These are phyloP conservation scores for Rhinophrynus dorsalis DNA, from an alignment of 2,797 vertebrate species.

Conservation along the genomic window DNA sequence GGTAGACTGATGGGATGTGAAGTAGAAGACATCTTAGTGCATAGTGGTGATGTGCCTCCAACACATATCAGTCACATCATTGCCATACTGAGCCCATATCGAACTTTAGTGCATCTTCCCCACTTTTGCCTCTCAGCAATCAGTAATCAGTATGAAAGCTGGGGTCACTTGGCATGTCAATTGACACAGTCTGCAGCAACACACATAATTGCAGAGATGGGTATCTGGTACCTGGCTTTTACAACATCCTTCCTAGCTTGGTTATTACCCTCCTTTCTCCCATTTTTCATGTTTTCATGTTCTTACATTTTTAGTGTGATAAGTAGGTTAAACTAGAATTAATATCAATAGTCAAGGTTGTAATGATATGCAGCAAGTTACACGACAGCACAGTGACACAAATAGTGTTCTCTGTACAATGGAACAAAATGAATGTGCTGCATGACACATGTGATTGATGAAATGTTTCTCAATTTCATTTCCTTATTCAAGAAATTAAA, in stretches of 20 bases:
- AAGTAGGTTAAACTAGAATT: background rate
- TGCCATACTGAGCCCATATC: too few relatives aligned
- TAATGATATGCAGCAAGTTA: background rate
- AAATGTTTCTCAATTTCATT: background rate
- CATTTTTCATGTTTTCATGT: background rate
- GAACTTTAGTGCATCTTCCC: too few relatives aligned
- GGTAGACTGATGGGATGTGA: too few relatives aligned
- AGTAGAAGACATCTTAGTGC: too few relatives aligned
- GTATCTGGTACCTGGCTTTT: too few relatives aligned
- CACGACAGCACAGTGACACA: background rate
- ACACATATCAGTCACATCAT: too few relatives aligned
- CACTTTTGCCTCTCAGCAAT: too few relatives aligned
- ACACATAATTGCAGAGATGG: too few relatives aligned
- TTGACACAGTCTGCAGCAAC: too few relatives aligned
- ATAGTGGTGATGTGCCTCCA: too few relatives aligned
- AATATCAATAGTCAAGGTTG: background rate
- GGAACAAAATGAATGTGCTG: background rate
- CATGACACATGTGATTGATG: constrained; percentile 7
- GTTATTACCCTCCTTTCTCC: background rate
- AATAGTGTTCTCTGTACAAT: background rate
- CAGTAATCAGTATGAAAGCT: too few relatives aligned
- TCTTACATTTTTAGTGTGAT: background rate
- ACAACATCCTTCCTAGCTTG: background rate
- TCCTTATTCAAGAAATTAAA: constrained; percentile 7
- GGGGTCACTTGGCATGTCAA: too few relatives aligned